Conservation (phyloP, 2,888 invertebrate genomes). For the Drosophila helvetica region DNA sequence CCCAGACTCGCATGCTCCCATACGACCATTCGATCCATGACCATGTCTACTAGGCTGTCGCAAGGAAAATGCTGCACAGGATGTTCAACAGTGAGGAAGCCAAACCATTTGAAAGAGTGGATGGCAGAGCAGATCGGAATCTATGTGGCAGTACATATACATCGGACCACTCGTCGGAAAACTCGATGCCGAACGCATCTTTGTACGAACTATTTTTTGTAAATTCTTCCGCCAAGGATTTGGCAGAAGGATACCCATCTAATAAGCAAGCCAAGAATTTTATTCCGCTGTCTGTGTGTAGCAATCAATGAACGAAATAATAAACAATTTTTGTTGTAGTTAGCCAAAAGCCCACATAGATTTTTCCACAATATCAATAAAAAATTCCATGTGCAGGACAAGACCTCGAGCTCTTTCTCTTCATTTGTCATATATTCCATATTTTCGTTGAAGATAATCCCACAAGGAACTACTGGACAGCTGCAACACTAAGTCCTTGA, state of each 20-base stretch:
- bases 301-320: too few relatives aligned
- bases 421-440: too few relatives aligned
- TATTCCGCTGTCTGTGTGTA: too few relatives aligned
- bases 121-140: conserved; percentile 70
- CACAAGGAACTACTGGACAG: too few relatives aligned
- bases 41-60: conserved; percentile 86
- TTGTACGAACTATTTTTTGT: too few relatives aligned
- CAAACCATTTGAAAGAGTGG: conserved; percentile 88
- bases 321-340: too few relatives aligned
- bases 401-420: too few relatives aligned
- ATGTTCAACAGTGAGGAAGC: conserved; percentile 90
- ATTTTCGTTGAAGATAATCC: too few relatives aligned
- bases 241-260: too few relatives aligned
- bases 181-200: background rate
- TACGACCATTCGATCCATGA: fast-evolving
- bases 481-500: too few relatives aligned
- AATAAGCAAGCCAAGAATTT: too few relatives aligned
- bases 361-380: conserved; percentile 15
- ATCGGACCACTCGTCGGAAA: background rate
- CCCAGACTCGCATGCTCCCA: conserved; percentile 85
- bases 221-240: too few relatives aligned
- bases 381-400: background rate
- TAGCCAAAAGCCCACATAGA: background rate
- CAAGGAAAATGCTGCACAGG: conserved; percentile 90
- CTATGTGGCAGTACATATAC: background rate